Conservation (phyloP, 2,797 vertebrate genomes). For the Numenius phaeopus region DNA sequence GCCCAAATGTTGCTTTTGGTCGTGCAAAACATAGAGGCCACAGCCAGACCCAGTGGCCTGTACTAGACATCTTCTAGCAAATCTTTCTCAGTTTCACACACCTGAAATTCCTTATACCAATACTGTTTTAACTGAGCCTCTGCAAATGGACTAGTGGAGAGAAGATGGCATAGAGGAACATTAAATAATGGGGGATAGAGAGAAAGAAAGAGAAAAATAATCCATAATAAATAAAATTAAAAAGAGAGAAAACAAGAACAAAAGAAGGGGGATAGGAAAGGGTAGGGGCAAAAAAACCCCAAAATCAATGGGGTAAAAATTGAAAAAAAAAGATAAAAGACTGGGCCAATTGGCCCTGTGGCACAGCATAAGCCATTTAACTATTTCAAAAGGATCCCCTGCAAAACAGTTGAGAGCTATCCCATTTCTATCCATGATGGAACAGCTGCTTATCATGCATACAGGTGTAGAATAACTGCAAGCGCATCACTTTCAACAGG, state of each 20-base stretch:
- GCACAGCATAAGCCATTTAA: neutral
- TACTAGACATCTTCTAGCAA: neutral
- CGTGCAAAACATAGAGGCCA: neutral
- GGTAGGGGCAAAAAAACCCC: accelerated
- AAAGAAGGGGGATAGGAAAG: neutral
- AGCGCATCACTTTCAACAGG: neutral
- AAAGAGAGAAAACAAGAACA: neutral
- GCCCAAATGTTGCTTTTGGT: neutral
- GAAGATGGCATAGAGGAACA: neutral
- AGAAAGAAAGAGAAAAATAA: neutral
- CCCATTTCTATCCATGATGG: neutral
- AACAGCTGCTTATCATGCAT: neutral
- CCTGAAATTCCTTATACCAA: neutral
- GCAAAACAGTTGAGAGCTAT: neutral
- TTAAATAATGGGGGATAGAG: neutral
- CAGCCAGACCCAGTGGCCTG: neutral
- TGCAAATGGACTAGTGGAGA: neutral
- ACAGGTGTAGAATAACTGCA: neutral
- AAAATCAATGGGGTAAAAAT: neutral
- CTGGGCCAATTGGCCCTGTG: neutral
- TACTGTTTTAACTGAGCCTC: neutral
- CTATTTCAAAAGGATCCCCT: neutral
- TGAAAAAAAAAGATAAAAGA: neutral
- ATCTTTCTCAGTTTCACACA: neutral
- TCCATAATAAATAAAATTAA: neutral